Evolutionary conservation across 2,113 vertebrate species (phyloP), one percentile per base, ranked within the genome.

Genomic region (Atrichornis clamosus): DNA sequence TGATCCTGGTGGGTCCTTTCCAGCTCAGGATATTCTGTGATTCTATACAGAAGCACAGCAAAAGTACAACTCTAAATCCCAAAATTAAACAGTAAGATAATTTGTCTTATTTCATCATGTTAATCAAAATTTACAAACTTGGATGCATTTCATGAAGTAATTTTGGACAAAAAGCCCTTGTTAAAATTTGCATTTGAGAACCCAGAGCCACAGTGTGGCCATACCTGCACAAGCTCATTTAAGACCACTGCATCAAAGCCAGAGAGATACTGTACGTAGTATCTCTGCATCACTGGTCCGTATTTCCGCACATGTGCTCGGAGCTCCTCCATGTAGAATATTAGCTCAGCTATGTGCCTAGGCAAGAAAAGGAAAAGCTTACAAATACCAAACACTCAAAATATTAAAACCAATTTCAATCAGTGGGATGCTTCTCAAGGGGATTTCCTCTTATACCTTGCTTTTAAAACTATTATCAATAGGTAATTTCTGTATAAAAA

Each of bases 321-420:
- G 53, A 99, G 99, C 93, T 99, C 99, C 97, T 99, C 99, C 99
- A 99, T 99, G 97, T 99, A 99, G 98, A 99, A 99, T 97, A 99
- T 99, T 79, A 99, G 93, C 96, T 99, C 99, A 13, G 99, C 99
- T 96, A 99, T 99, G 97, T 99, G 99, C 95, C 99, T 99, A 95
- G 72, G 42, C 52, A 84, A 44, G 52, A 72, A 58, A 88, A 70
- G 23, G 27, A 32, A 74, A 76, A 62, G 19, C 30, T 91, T 70
- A 87, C 19, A 65, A 73, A 72, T 8, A 49, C 1, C 19, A 42
- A 39, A 47, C 35, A 82, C 6, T 6, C 27, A 44, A 70, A 84
- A 27, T 11, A 59, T 3, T 30, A 8, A 73, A 60, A 33, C 1
- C 6, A 9, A 24, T 32, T 64, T 41, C 13, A 32, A 15, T 11